Conservation (phyloP, 2,113 vertebrate species). For the Leucosticte australis region DNA sequence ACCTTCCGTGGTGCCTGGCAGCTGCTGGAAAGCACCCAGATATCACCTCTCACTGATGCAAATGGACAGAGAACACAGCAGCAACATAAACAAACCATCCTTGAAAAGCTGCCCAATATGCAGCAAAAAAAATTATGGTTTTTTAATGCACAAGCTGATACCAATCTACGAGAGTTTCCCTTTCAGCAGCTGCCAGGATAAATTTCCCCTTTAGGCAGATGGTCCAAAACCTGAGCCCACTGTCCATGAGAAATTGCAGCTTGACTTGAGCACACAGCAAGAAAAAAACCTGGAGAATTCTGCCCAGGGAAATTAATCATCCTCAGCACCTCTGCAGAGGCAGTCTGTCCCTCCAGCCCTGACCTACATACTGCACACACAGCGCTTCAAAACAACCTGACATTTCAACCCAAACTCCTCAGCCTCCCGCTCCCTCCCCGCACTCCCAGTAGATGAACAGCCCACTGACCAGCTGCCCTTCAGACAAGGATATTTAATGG, state of each 20-base stretch:
- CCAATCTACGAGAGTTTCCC: slow-evolving; percentile 1
- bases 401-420: not conserved
- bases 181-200: slow-evolving; percentile 39
- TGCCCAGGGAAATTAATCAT: slow-evolving; percentile 40
- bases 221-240: slow-evolving; percentile 14
- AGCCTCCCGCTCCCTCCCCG: not conserved
- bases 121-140: not conserved
- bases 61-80: not conserved
- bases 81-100: slow-evolving; percentile 2
- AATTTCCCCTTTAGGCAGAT: slow-evolving; percentile 34
- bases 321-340: slow-evolving; percentile 39
- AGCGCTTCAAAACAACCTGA: not conserved
- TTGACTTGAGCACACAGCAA: not conserved
- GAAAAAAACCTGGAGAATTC: not conserved
- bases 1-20: not conserved
- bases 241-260: not conserved
- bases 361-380: slow-evolving; percentile 34
- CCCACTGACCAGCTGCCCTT: accelerated
- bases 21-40: not conserved
- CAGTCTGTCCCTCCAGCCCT: not conserved
- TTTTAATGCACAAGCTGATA: not conserved
- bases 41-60: not conserved
- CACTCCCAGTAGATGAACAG: accelerated
- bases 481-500: accelerated
- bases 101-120: not conserved